phyloP scores from a whole-genome alignment of 1,140 invertebrate genomes.

The Protaetia brevitarsis region DNA sequence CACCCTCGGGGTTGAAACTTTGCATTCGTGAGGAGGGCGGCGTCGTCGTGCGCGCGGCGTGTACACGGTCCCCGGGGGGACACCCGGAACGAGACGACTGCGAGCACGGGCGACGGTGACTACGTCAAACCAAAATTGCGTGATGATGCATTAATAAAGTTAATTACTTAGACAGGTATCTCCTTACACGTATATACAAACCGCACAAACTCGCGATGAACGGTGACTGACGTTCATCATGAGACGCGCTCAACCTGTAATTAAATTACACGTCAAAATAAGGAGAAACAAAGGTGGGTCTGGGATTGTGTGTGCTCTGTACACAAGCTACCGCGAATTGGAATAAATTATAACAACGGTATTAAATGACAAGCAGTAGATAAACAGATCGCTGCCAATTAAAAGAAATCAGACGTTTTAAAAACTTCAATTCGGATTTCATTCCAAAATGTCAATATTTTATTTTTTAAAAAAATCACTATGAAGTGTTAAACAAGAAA shows the following conservation, averaged over 20 bases:
- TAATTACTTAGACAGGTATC: constrained; percentile 21
- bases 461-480: too few relatives aligned
- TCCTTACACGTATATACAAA: constrained; percentile 7
- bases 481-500: too few relatives aligned
- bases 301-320: background rate
- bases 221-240: constrained; percentile 11
- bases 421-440: too few relatives aligned
- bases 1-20: constrained; percentile 10
- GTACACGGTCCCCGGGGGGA: constrained; percentile 3
- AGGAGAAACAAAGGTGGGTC: background rate
- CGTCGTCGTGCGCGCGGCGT: background rate
- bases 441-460: too few relatives aligned
- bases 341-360: background rate
- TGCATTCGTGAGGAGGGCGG: background rate
- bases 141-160: constrained; percentile 23
- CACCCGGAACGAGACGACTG: constrained; percentile 3
- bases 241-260: constrained; percentile 5
- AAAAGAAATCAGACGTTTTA: too few relatives aligned
- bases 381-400: too few relatives aligned
- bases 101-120: too few relatives aligned
- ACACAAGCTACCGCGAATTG: background rate
- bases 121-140: constrained; percentile 12
- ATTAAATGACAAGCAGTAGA: too few relatives aligned
- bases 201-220: constrained; percentile 7
- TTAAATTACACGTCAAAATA: constrained; percentile 21